phyloP scores from a whole-genome alignment of 2,113 vertebrate species.

The Aix galericulata region DNA sequence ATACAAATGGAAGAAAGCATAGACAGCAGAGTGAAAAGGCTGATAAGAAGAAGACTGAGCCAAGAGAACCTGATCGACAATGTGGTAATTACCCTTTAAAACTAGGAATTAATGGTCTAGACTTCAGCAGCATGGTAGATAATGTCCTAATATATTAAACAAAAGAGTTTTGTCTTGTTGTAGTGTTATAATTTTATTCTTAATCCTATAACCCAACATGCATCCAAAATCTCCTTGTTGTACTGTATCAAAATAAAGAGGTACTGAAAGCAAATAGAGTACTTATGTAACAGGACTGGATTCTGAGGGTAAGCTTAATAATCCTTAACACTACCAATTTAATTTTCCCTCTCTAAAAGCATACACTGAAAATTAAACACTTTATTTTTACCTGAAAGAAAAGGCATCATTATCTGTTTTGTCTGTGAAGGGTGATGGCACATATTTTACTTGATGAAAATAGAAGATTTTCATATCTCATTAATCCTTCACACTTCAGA shows the following conservation, averaged over 20 bases:
- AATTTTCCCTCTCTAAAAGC: constrained; percentile 7
- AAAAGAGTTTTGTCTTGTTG: background rate
- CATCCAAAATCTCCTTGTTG: background rate
- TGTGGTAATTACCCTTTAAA: background rate
- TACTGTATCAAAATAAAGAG: background rate
- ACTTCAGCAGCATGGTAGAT: background rate
- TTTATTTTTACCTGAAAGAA: background rate
- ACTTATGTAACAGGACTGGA: background rate
- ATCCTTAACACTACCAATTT: background rate
- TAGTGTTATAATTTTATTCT: background rate
- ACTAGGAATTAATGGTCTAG: background rate
- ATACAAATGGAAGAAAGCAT: background rate
- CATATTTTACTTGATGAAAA: background rate
- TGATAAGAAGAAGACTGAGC: background rate
- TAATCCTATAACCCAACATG: background rate
- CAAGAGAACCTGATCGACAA: background rate
- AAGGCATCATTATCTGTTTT: background rate
- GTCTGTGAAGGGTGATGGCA: background rate
- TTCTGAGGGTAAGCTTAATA: background rate
- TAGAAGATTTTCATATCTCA: background rate
- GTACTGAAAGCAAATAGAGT: background rate
- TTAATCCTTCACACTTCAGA: constrained; percentile 7
- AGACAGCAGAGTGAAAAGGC: background rate
- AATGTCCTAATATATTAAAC: background rate
- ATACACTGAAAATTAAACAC: constrained; percentile 4